Percentiles rank a stretch among this genome's conserved stretches.
Evolutionary conservation across 2,888 invertebrate species (phyloP).

Genomic region (Ichneumoninae sp.): DNA sequence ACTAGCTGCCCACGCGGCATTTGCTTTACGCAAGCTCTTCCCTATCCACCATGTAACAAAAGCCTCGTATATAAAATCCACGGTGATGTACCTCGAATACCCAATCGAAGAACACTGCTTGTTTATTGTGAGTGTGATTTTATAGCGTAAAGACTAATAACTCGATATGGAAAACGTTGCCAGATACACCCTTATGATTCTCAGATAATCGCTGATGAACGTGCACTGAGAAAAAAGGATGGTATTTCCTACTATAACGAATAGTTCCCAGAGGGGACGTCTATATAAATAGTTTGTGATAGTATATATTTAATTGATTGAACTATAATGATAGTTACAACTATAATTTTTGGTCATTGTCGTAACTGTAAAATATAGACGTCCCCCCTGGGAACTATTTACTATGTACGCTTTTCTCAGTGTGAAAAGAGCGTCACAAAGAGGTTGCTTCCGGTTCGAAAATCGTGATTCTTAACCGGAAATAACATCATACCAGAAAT

Average conservation of each 20-base stretch:
- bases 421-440: neutral
- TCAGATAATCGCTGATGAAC: neutral
- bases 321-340: too few species aligned
- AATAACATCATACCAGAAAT: neutral
- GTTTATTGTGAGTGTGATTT: too few species aligned
- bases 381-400: too few species aligned
- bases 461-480: neutral
- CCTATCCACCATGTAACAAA: neutral
- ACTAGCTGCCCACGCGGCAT: constrained; percentile 1
- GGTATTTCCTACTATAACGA: too few species aligned
- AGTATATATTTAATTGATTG: too few species aligned
- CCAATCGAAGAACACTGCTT: neutral
- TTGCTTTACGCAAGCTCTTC: constrained; percentile 9
- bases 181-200: neutral
- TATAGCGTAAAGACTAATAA: neutral
- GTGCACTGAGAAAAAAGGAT: too few species aligned
- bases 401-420: too few species aligned
- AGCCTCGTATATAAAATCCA: neutral
- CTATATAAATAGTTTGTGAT: too few species aligned
- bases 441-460: neutral
- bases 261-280: too few species aligned
- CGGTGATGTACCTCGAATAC: neutral
- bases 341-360: too few species aligned
- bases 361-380: too few species aligned
- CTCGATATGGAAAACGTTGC: neutral